Evolutionary conservation across 2,888 invertebrate species (phyloP), one percentile per base, ranked within the genome.

Genomic region (Drosophila sordidula): DNA sequence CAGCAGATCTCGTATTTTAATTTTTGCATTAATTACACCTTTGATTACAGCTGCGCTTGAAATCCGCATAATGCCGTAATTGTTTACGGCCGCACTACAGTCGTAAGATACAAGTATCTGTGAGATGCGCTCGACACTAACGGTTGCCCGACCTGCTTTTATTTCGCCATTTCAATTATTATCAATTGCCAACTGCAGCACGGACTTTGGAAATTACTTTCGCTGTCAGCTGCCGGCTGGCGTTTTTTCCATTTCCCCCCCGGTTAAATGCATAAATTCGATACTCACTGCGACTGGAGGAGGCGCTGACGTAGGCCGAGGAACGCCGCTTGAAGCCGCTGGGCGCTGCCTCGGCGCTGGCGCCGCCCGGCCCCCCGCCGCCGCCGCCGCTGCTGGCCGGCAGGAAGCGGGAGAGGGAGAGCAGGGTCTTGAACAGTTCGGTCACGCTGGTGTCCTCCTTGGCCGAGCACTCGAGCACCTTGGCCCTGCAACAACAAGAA

Each of bases 381-480:
- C 54, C 41, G 54, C 86, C 87, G 79, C 94, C 93, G 58, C 93
- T 91, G 70, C 94, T 94, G 74, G 93, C 93, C 36, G 95, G 94
- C 74, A 95, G 92, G 78, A 96, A 95, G 83, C 95, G 95, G 56
- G 96, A 96, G 57, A 97, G 93, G 39, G 95, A 95, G 71, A 97
- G 93, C 90, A 97, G 94, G 62, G 95, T 95, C 88, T 96, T 95
- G 92, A 97, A 97, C 64, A 97, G 94, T 80, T 97, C 96, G 85
- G 94, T 94, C 73, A 97, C 94, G 91, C 95, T 96, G 88, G 94
- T 94, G 91, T 96, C 96, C 89, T 95, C 95, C 91, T 96, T 96
- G 14, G 96, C 96, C 49, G 96, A 96, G 91, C 95, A 96, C 91
- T 95, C 96, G 86, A 96, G 93, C 47, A 96, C 95, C 91, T 96